These are phyloP conservation scores for Ammodytes dubius DNA, from an alignment of 2,113 vertebrate species.

Conservation along the genomic window DNA sequence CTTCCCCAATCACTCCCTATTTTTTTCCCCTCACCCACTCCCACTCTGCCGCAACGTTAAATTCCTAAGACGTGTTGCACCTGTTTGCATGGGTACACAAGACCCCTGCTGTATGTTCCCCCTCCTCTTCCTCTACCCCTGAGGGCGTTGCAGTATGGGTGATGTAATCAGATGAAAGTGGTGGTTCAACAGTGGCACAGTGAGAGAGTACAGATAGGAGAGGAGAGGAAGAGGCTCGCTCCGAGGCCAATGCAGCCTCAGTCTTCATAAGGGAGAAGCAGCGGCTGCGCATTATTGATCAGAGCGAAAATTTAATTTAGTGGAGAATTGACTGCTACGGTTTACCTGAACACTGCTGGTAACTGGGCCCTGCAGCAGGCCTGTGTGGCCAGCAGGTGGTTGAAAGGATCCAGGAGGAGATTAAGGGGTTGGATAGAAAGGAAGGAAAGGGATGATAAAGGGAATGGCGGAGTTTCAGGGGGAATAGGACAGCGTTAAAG, in stretches of 20 bases:
- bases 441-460: slow-evolving; percentile 76
- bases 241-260: slow-evolving; percentile 63
- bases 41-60: slow-evolving; percentile 64
- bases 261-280: slow-evolving; percentile 68
- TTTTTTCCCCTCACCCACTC: slow-evolving; percentile 39
- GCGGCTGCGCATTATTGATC: slow-evolving; percentile 79
- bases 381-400: slow-evolving; percentile 78
- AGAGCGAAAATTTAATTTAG: slow-evolving; percentile 82
- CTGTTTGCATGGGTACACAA: slow-evolving; percentile 85
- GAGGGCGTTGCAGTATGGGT: slow-evolving; percentile 80
- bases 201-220: slow-evolving; percentile 40
- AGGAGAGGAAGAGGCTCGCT: slow-evolving; percentile 60
- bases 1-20: slow-evolving; percentile 46
- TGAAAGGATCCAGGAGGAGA: slow-evolving; percentile 74
- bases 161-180: slow-evolving; percentile 88
- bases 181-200: slow-evolving; percentile 75
- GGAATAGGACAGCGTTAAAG: slow-evolving; percentile 70
- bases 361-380: slow-evolving; percentile 70
- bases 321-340: slow-evolving; percentile 81
- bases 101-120: slow-evolving; percentile 79
- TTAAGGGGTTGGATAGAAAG: slow-evolving; percentile 77
- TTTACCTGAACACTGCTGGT: slow-evolving; percentile 77
- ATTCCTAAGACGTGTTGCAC: slow-evolving; percentile 82
- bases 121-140: slow-evolving; percentile 73
- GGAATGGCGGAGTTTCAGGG: slow-evolving; percentile 75